phyloP scores from a whole-genome alignment of 2,797 vertebrate genomes.

The Centroberyx gerrardi region DNA sequence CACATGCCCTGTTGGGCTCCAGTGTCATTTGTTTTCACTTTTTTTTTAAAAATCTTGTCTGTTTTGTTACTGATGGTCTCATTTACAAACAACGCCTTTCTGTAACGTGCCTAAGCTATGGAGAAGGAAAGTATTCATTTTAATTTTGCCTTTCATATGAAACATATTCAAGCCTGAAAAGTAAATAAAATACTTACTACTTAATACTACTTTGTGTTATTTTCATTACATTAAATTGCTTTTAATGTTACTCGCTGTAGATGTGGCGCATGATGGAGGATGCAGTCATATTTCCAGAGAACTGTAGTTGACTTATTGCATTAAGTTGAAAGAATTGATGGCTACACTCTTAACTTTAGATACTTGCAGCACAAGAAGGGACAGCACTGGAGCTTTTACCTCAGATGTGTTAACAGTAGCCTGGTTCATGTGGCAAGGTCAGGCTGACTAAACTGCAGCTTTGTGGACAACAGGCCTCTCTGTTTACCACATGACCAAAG shows the following conservation, averaged over 20 bases:
- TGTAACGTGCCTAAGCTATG: conserved; percentile 89
- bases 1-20: conserved; percentile 43
- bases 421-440: too few species aligned
- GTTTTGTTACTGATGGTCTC: conserved; percentile 74
- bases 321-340: too few species aligned
- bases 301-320: too few species aligned
- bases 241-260: not conserved
- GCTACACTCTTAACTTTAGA: too few species aligned
- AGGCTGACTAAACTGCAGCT: too few species aligned
- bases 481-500: too few species aligned
- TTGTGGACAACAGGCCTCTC: too few species aligned
- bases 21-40: conserved; percentile 57
- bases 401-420: too few species aligned
- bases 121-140: conserved; percentile 82
- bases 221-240: conserved; percentile 4
- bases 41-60: conserved; percentile 8
- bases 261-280: not conserved
- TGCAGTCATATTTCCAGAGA: not conserved
- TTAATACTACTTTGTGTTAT: conserved; percentile 52
- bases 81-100: conserved; percentile 85
- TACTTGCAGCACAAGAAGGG: too few species aligned
- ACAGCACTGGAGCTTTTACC: too few species aligned
- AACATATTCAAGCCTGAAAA: conserved; percentile 90
- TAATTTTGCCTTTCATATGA: conserved; percentile 89
- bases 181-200: conserved; percentile 89